Evolutionary conservation across 2,113 vertebrate genomes (phyloP).

Genomic region (Cairina moschata): DNA sequence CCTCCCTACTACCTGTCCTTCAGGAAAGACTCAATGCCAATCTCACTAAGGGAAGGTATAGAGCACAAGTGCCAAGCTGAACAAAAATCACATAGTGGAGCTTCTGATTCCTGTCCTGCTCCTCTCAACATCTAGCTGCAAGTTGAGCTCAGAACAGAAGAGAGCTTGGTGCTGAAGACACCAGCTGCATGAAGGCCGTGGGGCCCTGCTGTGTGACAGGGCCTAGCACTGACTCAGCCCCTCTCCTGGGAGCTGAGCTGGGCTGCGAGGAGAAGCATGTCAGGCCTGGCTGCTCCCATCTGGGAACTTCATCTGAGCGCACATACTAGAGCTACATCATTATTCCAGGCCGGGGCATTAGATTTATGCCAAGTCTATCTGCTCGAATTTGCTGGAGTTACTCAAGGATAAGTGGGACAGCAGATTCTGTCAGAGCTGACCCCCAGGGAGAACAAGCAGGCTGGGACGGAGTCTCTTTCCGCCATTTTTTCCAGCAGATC

Average conservation of each 20-base stretch:
- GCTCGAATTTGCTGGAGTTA: neutral
- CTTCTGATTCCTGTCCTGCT: neutral
- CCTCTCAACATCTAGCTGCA: neutral
- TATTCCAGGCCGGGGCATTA: neutral
- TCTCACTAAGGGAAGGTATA: neutral
- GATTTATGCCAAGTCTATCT: neutral
- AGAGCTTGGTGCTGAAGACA: neutral
- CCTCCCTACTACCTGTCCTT: neutral
- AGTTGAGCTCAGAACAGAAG: neutral
- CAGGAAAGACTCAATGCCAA: neutral
- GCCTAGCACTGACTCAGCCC: neutral
- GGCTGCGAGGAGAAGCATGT: neutral
- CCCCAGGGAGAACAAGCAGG: neutral
- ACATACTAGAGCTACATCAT: neutral
- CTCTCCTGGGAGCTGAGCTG: neutral
- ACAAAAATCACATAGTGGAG: neutral
- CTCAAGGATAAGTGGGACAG: neutral
- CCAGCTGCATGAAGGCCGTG: neutral
- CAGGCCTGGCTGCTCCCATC: neutral
- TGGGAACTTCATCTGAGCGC: neutral
- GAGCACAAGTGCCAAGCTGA: neutral
- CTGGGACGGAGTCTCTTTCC: neutral
- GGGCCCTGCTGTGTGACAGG: fast-evolving
- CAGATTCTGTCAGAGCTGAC: neutral
- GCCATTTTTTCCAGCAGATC: neutral